These are phyloP conservation scores for Notolepis coatsorum DNA, from an alignment of 2,797 vertebrate genomes.

Conservation along the genomic window DNA sequence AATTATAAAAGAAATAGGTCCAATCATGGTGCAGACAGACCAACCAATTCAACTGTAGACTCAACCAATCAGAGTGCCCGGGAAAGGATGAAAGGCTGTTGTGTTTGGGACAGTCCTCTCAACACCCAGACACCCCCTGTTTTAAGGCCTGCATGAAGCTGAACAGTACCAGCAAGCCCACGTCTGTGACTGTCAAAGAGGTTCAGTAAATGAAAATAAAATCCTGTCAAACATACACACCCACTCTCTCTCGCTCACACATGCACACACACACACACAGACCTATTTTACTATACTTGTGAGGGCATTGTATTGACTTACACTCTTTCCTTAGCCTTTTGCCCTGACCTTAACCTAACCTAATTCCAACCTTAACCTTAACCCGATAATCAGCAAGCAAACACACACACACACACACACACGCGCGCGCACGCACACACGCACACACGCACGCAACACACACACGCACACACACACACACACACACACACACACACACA, in stretches of 20 bases:
- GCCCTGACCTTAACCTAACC: too few relatives aligned
- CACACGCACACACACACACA: background rate
- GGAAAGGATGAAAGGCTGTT: slow-evolving; percentile 41
- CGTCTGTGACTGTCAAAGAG: slow-evolving; percentile 44
- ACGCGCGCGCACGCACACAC: background rate
- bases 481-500: slow-evolving; percentile 7
- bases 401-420: slow-evolving; percentile 4
- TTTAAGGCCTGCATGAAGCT: slow-evolving; percentile 46
- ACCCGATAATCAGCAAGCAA: too few relatives aligned
- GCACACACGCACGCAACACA: slow-evolving; percentile 33
- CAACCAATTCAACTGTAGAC: background rate
- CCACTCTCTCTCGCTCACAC: slow-evolving; percentile 9
- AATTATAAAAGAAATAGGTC: too few relatives aligned
- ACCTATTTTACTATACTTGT: too few relatives aligned
- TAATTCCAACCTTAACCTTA: too few relatives aligned
- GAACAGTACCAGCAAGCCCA: slow-evolving; percentile 50
- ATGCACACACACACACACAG: slow-evolving; percentile 19
- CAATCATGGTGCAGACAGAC: background rate
- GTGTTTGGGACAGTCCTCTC: slow-evolving; percentile 41
- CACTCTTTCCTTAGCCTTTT: too few relatives aligned
- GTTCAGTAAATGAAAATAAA: slow-evolving; percentile 52
- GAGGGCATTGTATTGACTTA: too few relatives aligned
- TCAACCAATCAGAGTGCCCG: too few relatives aligned
- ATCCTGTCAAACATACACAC: too few relatives aligned
- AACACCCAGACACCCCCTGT: slow-evolving; percentile 53